Conservation (phyloP, 1,140 invertebrate genomes). For the Triops longicaudatus region DNA sequence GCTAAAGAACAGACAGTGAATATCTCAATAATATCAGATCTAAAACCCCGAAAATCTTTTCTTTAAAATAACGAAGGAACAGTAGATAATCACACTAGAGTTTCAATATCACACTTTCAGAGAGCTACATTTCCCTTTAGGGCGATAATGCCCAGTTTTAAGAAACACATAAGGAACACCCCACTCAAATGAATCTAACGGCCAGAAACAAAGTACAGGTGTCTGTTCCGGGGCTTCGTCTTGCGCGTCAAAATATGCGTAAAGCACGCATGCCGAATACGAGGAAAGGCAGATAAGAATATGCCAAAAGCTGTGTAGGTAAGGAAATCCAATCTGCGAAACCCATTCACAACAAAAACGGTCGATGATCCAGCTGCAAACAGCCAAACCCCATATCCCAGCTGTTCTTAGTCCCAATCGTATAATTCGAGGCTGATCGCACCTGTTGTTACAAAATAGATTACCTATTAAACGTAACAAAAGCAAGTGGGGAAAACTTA, state of each 20-base stretch:
- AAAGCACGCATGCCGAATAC: slow-evolving; percentile 62
- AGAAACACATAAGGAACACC: neutral
- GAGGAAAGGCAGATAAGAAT: slow-evolving; percentile 67
- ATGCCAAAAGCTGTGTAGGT: slow-evolving; percentile 72
- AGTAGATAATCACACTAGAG: neutral
- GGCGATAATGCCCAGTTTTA: neutral
- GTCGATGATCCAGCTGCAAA: slow-evolving; percentile 67
- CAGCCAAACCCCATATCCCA: slow-evolving; percentile 55
- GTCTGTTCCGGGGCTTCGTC: slow-evolving; percentile 42
- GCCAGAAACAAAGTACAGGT: neutral
- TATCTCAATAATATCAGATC: neutral
- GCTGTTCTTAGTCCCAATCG: slow-evolving; percentile 56
- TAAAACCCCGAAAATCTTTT: neutral
- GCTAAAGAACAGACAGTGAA: neutral
- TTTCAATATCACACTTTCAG: neutral
- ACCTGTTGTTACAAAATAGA: slow-evolving; percentile 41
- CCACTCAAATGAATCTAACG: neutral
- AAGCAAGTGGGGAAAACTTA: slow-evolving; percentile 37
- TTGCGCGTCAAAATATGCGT: slow-evolving; percentile 65
- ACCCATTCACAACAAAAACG: slow-evolving; percentile 66
- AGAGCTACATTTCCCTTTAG: neutral
- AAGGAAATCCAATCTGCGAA: slow-evolving; percentile 63
- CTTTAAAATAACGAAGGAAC: neutral
- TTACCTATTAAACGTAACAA: neutral
- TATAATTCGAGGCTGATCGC: slow-evolving; percentile 53